Conservation (phyloP, 2,888 invertebrate genomes). For the Aspidiotus destructor region DNA sequence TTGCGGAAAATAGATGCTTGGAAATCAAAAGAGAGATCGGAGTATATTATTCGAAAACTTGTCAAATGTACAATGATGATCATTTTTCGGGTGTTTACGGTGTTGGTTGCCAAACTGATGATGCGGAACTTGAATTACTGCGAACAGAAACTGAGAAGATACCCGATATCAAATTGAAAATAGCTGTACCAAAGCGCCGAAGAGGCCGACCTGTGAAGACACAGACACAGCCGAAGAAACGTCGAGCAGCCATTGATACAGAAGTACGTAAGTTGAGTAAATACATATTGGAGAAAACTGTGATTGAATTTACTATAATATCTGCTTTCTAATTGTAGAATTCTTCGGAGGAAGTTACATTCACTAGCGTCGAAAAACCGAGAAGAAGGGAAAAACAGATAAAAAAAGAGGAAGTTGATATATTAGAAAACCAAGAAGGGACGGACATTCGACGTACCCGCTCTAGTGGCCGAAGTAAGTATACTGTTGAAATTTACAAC, state of each 20-base stretch:
- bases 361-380: background rate
- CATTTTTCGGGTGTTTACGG: conserved; percentile 9
- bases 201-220: conserved; percentile 28
- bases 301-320: too few relatives aligned
- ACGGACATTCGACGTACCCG: background rate
- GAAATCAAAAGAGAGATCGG: conserved; percentile 21
- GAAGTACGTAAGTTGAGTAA: background rate
- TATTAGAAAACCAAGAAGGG: background rate
- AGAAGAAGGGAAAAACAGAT: background rate
- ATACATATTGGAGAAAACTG: too few relatives aligned
- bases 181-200: conserved; percentile 20
- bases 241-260: background rate
- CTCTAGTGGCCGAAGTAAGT: background rate
- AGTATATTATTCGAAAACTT: conserved; percentile 23
- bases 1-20: conserved; percentile 22
- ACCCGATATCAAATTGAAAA: conserved; percentile 25
- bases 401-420: background rate
- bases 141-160: background rate
- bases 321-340: background rate
- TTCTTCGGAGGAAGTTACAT: background rate
- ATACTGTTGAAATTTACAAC: too few relatives aligned
- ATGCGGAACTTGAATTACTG: background rate
- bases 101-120: conserved; percentile 28
- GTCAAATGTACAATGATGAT: conserved; percentile 24
- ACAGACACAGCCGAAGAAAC: conserved; percentile 13